These are phyloP conservation scores for Halocaridina rubra DNA, from an alignment of 2,888 invertebrate species.

Conservation along the genomic window DNA sequence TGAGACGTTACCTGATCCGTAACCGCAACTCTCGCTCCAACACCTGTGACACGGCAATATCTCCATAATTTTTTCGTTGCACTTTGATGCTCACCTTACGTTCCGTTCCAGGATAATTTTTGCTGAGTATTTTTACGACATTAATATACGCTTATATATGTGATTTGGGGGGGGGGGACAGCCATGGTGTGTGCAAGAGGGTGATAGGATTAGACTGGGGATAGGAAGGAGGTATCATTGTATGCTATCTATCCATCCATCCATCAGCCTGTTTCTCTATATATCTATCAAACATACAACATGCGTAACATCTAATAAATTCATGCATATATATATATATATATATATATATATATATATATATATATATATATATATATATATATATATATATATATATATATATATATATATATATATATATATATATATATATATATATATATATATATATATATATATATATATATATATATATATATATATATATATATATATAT, in stretches of 20 bases:
- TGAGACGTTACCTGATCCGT: too few relatives aligned
- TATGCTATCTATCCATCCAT: background rate
- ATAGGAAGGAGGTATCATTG: too few relatives aligned
- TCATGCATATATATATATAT: background rate
- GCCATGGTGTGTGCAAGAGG: too few relatives aligned
- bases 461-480: background rate
- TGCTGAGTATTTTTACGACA: too few relatives aligned
- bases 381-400: background rate
- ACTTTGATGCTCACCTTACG: too few relatives aligned
- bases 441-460: background rate
- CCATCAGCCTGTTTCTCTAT: background rate
- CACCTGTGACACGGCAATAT: too few relatives aligned
- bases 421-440: background rate
- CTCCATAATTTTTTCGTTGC: too few relatives aligned
- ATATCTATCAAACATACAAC: background rate
- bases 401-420: background rate
- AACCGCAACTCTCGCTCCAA: too few relatives aligned
- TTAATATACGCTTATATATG: background rate
- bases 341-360: background rate
- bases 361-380: background rate
- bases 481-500: background rate
- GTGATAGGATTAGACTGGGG: too few relatives aligned
- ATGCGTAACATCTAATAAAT: background rate
- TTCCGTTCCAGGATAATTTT: too few relatives aligned
- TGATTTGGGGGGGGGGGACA: too few relatives aligned